Evolutionary conservation across 2,797 vertebrate genomes (phyloP).

Genomic region (Monodelphis domestica): DNA sequence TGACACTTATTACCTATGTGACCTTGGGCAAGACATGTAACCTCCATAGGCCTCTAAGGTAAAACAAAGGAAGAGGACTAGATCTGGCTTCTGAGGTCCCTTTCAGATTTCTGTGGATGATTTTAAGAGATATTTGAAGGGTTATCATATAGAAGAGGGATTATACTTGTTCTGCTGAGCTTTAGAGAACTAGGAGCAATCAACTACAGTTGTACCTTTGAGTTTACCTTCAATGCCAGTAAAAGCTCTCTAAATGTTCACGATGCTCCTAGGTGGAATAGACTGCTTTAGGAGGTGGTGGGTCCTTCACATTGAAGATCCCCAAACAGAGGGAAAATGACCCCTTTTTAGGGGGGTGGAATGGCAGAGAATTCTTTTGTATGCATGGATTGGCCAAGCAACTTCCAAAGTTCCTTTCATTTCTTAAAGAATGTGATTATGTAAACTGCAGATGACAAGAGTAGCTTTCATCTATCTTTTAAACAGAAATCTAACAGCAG

Average conservation of each 20-base stretch:
- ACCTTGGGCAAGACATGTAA: neutral
- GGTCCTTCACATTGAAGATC: neutral
- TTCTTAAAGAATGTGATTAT: neutral
- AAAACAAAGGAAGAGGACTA: neutral
- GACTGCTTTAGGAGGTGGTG: neutral
- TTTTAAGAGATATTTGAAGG: neutral
- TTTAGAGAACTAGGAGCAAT: neutral
- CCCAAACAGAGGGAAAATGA: neutral
- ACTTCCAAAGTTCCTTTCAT: neutral
- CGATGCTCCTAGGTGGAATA: neutral
- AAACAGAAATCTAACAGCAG: constrained; percentile 7
- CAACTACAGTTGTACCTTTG: neutral
- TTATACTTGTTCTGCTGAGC: neutral
- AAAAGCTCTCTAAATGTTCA: neutral
- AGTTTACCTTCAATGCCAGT: neutral
- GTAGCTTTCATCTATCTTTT: constrained; percentile 20
- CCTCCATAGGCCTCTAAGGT: neutral
- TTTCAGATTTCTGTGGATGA: neutral
- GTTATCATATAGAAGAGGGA: neutral
- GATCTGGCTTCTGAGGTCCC: neutral
- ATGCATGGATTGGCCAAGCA: neutral
- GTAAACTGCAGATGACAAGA: neutral
- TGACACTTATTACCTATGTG: neutral
- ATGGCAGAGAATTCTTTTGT: neutral
- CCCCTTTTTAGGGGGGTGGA: neutral